A percentile compares a stretch with the other conserved stretches of the same genome.
These are phyloP conservation scores for Heterochromis multidens DNA, from an alignment of 2,113 vertebrate genomes.

Conservation along the genomic window DNA sequence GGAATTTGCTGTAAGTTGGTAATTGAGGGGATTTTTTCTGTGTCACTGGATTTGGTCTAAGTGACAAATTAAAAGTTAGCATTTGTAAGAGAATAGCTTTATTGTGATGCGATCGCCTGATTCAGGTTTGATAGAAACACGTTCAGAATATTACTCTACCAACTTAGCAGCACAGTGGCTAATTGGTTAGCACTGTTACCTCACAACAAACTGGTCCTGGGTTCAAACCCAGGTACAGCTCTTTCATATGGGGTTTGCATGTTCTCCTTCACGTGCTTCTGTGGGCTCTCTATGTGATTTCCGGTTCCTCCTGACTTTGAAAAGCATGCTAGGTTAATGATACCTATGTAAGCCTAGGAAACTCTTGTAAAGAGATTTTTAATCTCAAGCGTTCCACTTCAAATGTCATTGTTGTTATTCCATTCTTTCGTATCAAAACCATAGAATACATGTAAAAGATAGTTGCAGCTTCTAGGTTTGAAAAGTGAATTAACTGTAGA, in stretches of 20 bases:
- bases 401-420: not conserved
- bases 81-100: not conserved
- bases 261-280: no score
- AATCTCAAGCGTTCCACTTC: not conserved
- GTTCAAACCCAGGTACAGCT: not conserved
- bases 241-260: accelerated
- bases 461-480: not conserved
- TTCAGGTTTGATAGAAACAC: not conserved
- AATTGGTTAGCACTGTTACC: not conserved
- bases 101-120: not conserved
- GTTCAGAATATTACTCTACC: accelerated
- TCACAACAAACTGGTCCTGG: not conserved
- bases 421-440: not conserved
- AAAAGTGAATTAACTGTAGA: not conserved
- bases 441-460: not conserved
- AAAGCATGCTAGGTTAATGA: not conserved
- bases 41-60: not conserved
- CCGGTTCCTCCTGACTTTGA: not conserved
- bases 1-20: not conserved
- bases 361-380: not conserved
- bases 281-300: not conserved
- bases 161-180: not conserved
- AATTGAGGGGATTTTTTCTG: not conserved
- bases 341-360: not conserved
- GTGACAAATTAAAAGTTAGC: not conserved